Conservation (phyloP, 2,888 invertebrate species). For the Folsomia candida region DNA sequence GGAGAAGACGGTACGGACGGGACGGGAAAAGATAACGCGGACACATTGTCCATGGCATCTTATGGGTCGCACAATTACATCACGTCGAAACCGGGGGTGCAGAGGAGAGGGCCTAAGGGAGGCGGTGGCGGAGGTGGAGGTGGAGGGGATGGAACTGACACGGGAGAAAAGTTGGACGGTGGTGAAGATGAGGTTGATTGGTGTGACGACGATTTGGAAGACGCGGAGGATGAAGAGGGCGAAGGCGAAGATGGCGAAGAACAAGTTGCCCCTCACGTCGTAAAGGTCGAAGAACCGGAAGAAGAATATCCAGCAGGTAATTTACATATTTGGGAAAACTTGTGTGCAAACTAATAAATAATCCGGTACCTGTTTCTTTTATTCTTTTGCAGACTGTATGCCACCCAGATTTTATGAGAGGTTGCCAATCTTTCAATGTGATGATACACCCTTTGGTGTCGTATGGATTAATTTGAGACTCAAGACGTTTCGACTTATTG, state of each 20-base stretch:
- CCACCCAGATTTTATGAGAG: constrained; percentile 12
- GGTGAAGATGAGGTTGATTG: constrained; percentile 11
- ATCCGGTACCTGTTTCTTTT: too few relatives aligned
- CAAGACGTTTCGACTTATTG: constrained; percentile 93
- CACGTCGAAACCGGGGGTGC: constrained; percentile 18
- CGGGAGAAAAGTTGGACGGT: neutral
- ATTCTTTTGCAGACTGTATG: constrained; percentile 17
- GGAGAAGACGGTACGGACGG: neutral
- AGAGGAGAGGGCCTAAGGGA: neutral
- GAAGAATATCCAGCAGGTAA: constrained; percentile 18
- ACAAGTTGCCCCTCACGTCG: constrained; percentile 53
- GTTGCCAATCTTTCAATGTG: constrained; percentile 11
- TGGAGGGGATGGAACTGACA: neutral
- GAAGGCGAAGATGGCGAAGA: constrained; percentile 70
- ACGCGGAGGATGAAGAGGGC: constrained; percentile 66
- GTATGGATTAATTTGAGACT: constrained; percentile 89
- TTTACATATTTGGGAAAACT: too few relatives aligned
- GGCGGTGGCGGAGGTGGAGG: constrained; percentile 2
- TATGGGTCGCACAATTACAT: constrained; percentile 47
- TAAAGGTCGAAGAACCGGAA: constrained; percentile 8
- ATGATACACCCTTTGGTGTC: constrained; percentile 63
- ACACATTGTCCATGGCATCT: constrained; percentile 43
- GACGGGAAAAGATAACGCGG: constrained; percentile 31
- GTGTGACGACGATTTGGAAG: constrained; percentile 51
- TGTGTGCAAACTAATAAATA: too few relatives aligned